Conservation (phyloP, 2,888 invertebrate genomes). For the Anticlea derivata region DNA sequence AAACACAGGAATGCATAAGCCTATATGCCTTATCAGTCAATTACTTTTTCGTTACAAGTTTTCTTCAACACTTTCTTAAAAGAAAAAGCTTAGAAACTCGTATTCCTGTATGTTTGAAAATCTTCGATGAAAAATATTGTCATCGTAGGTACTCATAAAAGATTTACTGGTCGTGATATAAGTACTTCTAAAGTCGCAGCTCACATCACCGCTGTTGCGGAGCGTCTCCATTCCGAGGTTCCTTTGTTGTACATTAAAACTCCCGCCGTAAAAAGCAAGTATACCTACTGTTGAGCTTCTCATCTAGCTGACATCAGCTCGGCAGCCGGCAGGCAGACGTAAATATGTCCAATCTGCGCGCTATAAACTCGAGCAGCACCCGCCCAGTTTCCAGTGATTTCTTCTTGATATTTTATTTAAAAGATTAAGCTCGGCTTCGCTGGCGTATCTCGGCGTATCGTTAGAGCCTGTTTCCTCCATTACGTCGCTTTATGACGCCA, state of each 20-base stretch:
- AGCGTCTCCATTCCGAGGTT: background rate
- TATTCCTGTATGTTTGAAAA: too few species aligned
- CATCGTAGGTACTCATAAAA: too few species aligned
- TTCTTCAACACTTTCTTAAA: too few species aligned
- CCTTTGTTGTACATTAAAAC: slow-evolving; percentile 32
- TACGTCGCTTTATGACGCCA: slow-evolving; percentile 68
- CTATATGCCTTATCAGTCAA: too few species aligned
- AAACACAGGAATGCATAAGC: too few species aligned
- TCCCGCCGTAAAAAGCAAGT: slow-evolving; percentile 32
- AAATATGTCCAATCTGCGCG: slow-evolving; percentile 57
- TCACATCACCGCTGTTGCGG: background rate
- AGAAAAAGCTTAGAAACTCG: too few species aligned
- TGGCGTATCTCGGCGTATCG: slow-evolving; percentile 52
- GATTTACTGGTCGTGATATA: too few species aligned
- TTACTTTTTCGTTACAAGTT: too few species aligned
- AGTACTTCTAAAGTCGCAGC: background rate
- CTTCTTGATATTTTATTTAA: slow-evolving; percentile 79
- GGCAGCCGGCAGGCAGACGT: slow-evolving; percentile 35
- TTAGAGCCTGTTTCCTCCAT: slow-evolving; percentile 66
- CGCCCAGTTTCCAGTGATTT: slow-evolving; percentile 64
- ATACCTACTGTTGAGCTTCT: slow-evolving; percentile 26
- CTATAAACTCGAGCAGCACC: slow-evolving; percentile 53
- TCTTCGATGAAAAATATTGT: too few species aligned
- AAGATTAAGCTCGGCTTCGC: slow-evolving; percentile 56
- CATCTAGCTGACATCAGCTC: slow-evolving; percentile 29